Evolutionary conservation across 2,888 invertebrate species (phyloP).

Genomic region (Nycteola revayana): DNA sequence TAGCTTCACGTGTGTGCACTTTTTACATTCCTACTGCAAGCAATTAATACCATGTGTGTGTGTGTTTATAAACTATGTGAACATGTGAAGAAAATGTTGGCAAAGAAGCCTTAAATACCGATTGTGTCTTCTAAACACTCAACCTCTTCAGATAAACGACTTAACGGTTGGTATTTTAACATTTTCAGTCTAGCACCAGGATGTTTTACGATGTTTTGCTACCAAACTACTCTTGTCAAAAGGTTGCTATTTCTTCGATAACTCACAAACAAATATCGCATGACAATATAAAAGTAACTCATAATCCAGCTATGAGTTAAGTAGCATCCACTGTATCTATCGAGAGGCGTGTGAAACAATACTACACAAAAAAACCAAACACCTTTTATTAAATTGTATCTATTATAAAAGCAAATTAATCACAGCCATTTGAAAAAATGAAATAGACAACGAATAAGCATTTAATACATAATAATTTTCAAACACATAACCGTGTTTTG

Average conservation of each 20-base stretch:
- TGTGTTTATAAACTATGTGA: constrained; percentile 31
- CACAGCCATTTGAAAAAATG: constrained; percentile 11
- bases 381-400: neutral
- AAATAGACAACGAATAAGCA: constrained; percentile 21
- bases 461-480: constrained; percentile 39
- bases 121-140: neutral
- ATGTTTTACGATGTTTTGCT: too few species aligned
- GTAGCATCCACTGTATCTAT: too few species aligned
- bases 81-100: constrained; percentile 22
- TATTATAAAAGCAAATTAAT: constrained; percentile 6
- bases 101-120: constrained; percentile 9
- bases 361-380: too few species aligned
- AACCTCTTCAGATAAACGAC: neutral
- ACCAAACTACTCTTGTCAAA: too few species aligned
- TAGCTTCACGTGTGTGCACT: constrained; percentile 65
- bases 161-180: too few species aligned
- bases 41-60: constrained; percentile 56
- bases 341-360: too few species aligned
- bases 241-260: too few species aligned
- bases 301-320: too few species aligned
- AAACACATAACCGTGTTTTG: constrained; percentile 56
- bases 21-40: constrained; percentile 58
- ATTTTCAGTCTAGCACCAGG: too few species aligned
- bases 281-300: too few species aligned
- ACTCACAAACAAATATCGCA: too few species aligned